Base-by-base conservation (phyloP, 2,888 invertebrate species). In the Aromia moschata region DNA sequence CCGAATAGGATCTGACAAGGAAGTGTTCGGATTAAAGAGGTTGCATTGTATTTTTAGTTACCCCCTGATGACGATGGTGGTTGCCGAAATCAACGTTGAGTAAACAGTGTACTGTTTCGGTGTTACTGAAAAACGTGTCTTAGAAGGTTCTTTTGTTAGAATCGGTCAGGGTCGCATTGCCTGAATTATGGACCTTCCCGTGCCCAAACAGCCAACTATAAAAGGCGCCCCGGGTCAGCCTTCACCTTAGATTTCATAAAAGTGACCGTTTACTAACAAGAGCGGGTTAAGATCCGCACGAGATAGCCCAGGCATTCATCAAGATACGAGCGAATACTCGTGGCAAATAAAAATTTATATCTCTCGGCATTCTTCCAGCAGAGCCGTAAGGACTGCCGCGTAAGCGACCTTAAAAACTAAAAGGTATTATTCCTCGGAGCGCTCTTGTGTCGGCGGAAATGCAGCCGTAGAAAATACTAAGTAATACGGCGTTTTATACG, bases 321-420 rank as follows among this genome's bases (percentile, higher is more conserved):
- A 47, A 47, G 47, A 37, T 36, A 47, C 9, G 47, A 14, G 47
- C 16, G 14, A 36, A 37, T 17, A 18, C 36, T 18, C 20, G 18
- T 47, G 36, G 18, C 36, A 37, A 47, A 47, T 47, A 47, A 47
- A 47, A 47, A 47, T 47, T 37, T 47, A 47, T 43, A 20, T 46
- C 36, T 33, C 17, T 17, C 18, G 11, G 14, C 47, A 47, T 47
- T 37, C 12, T 37, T 31, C 36, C 12, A 46, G 18, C 17, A 16
- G 17, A 16, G 14, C 9, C 11, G 30, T 46, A 46, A 46, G 36
- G n/a, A 18, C 18, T 46, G 17, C 17, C 3, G 20, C 37, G 47
- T 18, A 47, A 47, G 12, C 17, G 37, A 18, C 11, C 20, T 9
- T 10, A 10, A 20, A 20, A 36, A 36, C 15, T 47, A 47, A 47